Evolutionary conservation across 2,797 vertebrate species (phyloP).

Genomic region (Poeciliopsis infans): DNA sequence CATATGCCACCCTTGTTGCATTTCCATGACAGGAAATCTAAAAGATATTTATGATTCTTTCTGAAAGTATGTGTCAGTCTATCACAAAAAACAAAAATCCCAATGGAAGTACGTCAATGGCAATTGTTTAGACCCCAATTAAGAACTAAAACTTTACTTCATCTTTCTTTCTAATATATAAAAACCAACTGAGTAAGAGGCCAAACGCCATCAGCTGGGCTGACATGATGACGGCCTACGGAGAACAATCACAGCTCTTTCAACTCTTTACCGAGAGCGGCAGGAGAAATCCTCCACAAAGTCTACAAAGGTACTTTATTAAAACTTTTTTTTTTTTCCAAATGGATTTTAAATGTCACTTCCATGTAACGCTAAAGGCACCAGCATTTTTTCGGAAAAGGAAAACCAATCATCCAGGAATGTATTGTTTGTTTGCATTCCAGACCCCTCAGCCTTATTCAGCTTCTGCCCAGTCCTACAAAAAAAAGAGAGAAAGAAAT

Average conservation of each 20-base stretch:
- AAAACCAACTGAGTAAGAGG: slow-evolving; percentile 14
- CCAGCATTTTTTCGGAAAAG: slow-evolving; percentile 16
- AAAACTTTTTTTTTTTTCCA: slow-evolving; percentile 29
- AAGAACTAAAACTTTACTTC: neutral
- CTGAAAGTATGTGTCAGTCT: neutral
- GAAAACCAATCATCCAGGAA: slow-evolving; percentile 2
- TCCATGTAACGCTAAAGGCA: slow-evolving; percentile 45
- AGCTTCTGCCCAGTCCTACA: neutral
- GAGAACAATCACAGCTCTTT: slow-evolving; percentile 56
- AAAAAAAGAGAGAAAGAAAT: neutral
- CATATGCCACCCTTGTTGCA: neutral
- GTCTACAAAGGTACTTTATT: slow-evolving; percentile 63
- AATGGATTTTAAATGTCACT: slow-evolving; percentile 74
- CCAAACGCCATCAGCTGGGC: slow-evolving; percentile 35
- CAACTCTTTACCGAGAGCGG: slow-evolving; percentile 33
- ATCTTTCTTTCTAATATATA: neutral
- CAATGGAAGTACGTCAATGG: neutral
- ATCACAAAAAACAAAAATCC: no score
- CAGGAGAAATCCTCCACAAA: slow-evolving; percentile 52
- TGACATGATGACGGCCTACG: slow-evolving; percentile 33
- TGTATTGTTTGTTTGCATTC: neutral
- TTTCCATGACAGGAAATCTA: neutral
- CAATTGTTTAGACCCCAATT: neutral
- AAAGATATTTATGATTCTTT: neutral
- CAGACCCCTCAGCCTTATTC: neutral